Evolutionary conservation across 2,113 vertebrate species (phyloP), one percentile per base, ranked within the genome.

Genomic region (Xyliphius kryptos): DNA sequence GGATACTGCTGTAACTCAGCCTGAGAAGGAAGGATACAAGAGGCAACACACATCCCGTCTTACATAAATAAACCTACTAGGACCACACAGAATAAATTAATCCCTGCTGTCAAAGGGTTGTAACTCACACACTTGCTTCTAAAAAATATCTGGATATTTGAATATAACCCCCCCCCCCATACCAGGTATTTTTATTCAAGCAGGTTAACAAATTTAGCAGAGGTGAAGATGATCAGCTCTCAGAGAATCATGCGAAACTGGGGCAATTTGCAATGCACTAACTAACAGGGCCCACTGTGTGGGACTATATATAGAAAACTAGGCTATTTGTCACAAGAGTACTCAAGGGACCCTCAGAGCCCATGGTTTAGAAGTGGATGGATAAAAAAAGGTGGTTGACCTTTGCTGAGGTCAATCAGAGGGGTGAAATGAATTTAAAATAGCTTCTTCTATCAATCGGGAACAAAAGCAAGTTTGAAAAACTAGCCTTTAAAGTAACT

Each of bases 291-390:
- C 60, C 62, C 53, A 62, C 58, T 53, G 56, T 61, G 48, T 61
- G 61, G 56, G 63, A 63, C 56, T 65, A 75, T 75, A 68, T 75
- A 71, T 75, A 75, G 66, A 74, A 50, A 75, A 71, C 61, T 75
- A 58, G 73, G 73, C 69, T 75, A 66, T 69, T 61, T 69, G 57
- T 75, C 73, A 63, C 69, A 51, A 46, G 73, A 75, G 69, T 38
- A 71, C 50, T 40, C 48, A 40, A 11, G 32, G 51, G 68, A 70
- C 67, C 71, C 70, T 70, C 63, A 74, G 72, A 70, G 68, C 60
- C 68, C 46, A 22, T 46, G 68, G 46, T 47, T 70, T 26, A 51
- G 54, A 68, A 71, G 56, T 36, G 40, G 9, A 47, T 65, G 56
- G 22, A 32, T 32, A 32, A 32, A 32, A 32, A 63, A 64, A 59